These are phyloP conservation scores for Mantis religiosa DNA, from an alignment of 2,888 invertebrate species.

Conservation along the genomic window DNA sequence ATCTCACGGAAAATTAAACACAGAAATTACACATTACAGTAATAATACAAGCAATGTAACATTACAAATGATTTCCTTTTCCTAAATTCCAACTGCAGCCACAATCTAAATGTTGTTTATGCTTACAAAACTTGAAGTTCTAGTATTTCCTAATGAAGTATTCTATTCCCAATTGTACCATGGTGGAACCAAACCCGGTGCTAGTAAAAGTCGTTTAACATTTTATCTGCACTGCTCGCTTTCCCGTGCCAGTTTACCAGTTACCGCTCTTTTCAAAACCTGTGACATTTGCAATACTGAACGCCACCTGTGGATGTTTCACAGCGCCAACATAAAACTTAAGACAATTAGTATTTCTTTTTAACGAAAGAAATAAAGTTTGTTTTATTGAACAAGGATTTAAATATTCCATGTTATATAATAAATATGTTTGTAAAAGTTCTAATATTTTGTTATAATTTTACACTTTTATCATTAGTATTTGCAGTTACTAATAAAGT, in stretches of 20 bases:
- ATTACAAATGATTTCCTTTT: too few species aligned
- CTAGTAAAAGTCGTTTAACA: not conserved
- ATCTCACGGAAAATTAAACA: too few species aligned
- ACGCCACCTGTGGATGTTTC: not conserved
- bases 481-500: too few species aligned
- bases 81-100: too few species aligned
- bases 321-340: not conserved
- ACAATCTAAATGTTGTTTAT: not conserved
- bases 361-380: not conserved
- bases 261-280: not conserved
- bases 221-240: not conserved
- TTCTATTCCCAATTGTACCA: not conserved
- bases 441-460: not conserved
- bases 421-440: not conserved
- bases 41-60: too few species aligned
- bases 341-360: not conserved
- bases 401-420: not conserved
- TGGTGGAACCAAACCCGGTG: not conserved
- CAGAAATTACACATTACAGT: too few species aligned
- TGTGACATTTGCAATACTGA: not conserved
- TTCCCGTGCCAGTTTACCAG: not conserved
- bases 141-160: not conserved
- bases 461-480: not conserved
- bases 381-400: too few species aligned
- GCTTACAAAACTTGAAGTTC: not conserved